Conservation (phyloP, 2,797 vertebrate genomes). For the Acestrorhynchus altus region DNA sequence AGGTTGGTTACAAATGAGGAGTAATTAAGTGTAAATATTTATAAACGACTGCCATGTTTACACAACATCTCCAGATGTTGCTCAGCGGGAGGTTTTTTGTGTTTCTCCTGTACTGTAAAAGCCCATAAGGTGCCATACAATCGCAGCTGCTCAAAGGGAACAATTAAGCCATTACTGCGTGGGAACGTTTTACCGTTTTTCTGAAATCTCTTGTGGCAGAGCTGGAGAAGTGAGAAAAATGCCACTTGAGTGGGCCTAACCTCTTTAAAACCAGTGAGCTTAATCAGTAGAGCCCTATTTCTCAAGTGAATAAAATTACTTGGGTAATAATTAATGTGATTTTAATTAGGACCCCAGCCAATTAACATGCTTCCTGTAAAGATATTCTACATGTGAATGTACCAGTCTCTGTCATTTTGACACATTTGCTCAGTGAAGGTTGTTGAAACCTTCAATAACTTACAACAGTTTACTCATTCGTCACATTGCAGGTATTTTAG, state of each 20-base stretch:
- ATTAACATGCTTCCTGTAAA: neutral
- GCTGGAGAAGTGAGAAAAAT: neutral
- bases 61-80: slow-evolving; percentile 59
- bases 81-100: slow-evolving; percentile 33
- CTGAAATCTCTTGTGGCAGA: neutral
- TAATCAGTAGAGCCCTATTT: neutral
- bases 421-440: neutral
- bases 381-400: neutral
- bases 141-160: slow-evolving; percentile 49
- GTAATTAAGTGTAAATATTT: slow-evolving; percentile 64
- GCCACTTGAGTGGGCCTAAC: neutral
- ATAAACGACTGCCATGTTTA: slow-evolving; percentile 48
- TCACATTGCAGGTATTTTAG: neutral
- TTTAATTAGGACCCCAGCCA: slow-evolving; percentile 10
- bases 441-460: too few species aligned
- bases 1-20: slow-evolving; percentile 54
- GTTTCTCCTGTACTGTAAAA: neutral
- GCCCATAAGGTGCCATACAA: slow-evolving; percentile 39
- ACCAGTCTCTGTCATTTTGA: neutral
- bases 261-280: neutral
- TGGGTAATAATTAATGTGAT: neutral
- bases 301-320: neutral
- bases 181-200: slow-evolving; percentile 19
- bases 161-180: slow-evolving; percentile 40
- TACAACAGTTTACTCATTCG: neutral